Evolutionary conservation across 1,140 invertebrate species (phyloP), one percentile per base, ranked within the genome.

Genomic region (Chironomus striatipennis): DNA sequence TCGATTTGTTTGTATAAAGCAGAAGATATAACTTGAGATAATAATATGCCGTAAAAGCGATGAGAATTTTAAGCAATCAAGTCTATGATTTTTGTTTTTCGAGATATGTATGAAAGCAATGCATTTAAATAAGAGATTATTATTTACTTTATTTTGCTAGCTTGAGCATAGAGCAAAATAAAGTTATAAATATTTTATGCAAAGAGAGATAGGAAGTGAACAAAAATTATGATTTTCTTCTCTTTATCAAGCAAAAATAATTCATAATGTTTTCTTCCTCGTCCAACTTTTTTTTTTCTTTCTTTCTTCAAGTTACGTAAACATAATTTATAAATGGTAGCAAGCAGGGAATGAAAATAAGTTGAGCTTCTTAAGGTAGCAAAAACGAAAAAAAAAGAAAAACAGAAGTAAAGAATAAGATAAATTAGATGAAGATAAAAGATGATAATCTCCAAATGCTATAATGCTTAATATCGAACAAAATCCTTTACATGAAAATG

Each of bases 91-190:
- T 34, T 34, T 34, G 24, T 34, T 34, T 34, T 34, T 5, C 47
- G 47, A 57, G 47, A 57, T 34, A 34, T 34, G 47, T 5, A 10
- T 57, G n/a, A n/a, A n/a, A 5, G 9, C 47, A 34, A 34, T 57
- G 47, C 47, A 57, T 57, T 57, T 57, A 57, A 57, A 57, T 57
- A 57, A n/a, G n/a, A 57, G n/a, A 57, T 57, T 57, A 57, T n/a
- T 57, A 57, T 57, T 57, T 57, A 47, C 12, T 57, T 57, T 57
- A 12, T 57, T 15, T 15, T 15, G 12, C 12, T 57, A 12, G n/a
- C n/a, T 57, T n/a, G 0, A 12, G n/a, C 47, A 12, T n/a, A 12
- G 12, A 57, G 47, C 5, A n/a, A 57, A 57, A 15, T 5, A 57
- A 15, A 57, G n/a, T 15, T 57, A 57, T 57, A n/a, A 57, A 57